Conservation (phyloP, 1,140 invertebrate species). For the Kradibia gibbosae region DNA sequence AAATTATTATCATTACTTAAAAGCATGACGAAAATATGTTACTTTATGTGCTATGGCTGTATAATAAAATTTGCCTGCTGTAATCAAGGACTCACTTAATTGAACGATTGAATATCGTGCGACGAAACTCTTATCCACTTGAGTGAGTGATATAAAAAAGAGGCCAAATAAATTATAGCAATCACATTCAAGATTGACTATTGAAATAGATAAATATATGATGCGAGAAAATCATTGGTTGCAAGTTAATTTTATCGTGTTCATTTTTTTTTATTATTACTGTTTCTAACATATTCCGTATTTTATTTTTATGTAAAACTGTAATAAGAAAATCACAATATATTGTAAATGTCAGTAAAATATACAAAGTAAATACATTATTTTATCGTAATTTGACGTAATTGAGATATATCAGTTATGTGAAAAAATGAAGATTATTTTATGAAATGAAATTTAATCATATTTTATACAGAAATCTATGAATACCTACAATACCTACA, state of each 20-base stretch:
- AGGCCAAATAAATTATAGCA: conserved; percentile 31
- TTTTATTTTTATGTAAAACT: neutral
- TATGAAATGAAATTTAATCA: too few species aligned
- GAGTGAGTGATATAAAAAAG: conserved; percentile 31
- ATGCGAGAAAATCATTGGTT: neutral
- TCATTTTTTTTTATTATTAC: neutral
- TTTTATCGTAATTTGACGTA: too few species aligned
- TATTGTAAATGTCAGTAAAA: neutral
- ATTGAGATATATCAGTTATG: too few species aligned
- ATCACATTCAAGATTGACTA: conserved; percentile 32
- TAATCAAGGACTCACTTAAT: conserved; percentile 37
- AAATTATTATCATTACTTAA: neutral
- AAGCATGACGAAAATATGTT: neutral
- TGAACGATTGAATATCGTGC: neutral
- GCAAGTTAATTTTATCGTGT: neutral
- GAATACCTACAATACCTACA: too few species aligned
- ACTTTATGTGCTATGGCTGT: neutral
- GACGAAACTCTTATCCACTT: conserved; percentile 12
- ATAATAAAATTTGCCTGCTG: conserved; percentile 24
- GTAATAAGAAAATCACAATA: neutral
- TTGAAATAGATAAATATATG: conserved; percentile 41
- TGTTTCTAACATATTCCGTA: neutral
- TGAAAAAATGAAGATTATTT: too few species aligned
- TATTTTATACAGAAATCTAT: too few species aligned
- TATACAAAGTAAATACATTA: too few species aligned